A percentile compares a stretch with the other conserved stretches of the same genome.
These are phyloP conservation scores for Psittacara wagleri DNA, from an alignment of 2,113 vertebrate species.

Conservation along the genomic window DNA sequence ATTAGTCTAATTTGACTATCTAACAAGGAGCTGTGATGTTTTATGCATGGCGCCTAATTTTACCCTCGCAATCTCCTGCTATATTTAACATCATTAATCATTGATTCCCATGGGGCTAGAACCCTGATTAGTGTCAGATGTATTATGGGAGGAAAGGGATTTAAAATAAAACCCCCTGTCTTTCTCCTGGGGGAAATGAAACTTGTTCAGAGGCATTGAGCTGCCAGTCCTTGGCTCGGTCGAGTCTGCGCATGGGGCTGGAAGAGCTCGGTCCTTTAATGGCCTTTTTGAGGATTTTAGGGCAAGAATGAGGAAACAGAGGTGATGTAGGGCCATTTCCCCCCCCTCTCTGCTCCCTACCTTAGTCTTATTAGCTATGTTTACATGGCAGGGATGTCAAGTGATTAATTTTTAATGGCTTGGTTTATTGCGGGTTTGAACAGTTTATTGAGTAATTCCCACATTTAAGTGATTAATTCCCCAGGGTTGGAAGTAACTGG, in stretches of 20 bases:
- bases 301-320: neutral
- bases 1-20: constrained; percentile 57
- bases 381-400: constrained; percentile 61
- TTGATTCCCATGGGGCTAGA: constrained; percentile 63
- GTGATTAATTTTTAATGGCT: constrained; percentile 76
- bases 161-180: neutral
- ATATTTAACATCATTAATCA: constrained; percentile 83
- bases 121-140: constrained; percentile 77
- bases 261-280: neutral
- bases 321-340: accelerated
- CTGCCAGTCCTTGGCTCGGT: neutral
- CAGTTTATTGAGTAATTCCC: constrained; percentile 75
- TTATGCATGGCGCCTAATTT: constrained; percentile 78
- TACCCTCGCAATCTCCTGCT: constrained; percentile 69
- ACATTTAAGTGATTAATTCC: constrained; percentile 74
- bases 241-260: accelerated
- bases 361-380: constrained; percentile 36
- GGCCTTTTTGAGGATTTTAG: neutral
- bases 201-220: accelerated
- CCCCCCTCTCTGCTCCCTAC: neutral
- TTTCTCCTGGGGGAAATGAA: neutral
- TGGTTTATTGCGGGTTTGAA: constrained; percentile 72
- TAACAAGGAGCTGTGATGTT: constrained; percentile 71
- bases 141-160: constrained; percentile 42
- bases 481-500: constrained; percentile 61